A percentile compares a stretch with the other conserved stretches of the same genome.
Conservation (phyloP, 1,140 invertebrate species). For the Cylas formicarius region DNA sequence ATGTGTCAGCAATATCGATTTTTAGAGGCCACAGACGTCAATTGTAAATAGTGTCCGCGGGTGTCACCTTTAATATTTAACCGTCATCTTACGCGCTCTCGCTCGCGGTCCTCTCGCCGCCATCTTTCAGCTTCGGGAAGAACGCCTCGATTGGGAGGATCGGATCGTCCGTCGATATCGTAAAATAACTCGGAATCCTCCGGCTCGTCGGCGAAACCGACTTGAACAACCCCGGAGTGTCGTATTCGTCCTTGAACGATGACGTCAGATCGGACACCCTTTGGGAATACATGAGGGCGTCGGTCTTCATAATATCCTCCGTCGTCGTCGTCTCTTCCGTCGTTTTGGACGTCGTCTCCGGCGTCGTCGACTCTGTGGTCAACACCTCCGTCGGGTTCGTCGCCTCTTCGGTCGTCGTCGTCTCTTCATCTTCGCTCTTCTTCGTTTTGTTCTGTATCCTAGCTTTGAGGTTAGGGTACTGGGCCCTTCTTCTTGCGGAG, state of each 20-base stretch:
- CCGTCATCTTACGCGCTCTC: too few relatives aligned
- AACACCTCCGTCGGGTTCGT: neutral
- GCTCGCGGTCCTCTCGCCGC: too few relatives aligned
- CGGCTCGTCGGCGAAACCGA: constrained; percentile 38
- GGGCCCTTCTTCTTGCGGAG: constrained; percentile 29
- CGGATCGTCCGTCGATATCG: constrained; percentile 55
- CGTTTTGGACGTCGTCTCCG: constrained; percentile 6
- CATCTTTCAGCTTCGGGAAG: constrained; percentile 51
- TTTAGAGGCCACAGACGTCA: too few relatives aligned
- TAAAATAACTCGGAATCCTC: constrained; percentile 52
- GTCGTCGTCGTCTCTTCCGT: constrained; percentile 19
- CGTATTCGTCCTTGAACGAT: constrained; percentile 52
- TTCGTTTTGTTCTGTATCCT: constrained; percentile 32
- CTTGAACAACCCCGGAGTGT: constrained; percentile 51
- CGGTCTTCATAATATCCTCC: constrained; percentile 30
- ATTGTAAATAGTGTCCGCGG: too few relatives aligned
- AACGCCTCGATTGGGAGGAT: constrained; percentile 56
- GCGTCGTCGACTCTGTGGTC: neutral
- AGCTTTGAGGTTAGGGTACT: constrained; percentile 28
- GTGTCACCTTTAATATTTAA: too few relatives aligned
- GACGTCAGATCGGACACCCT: constrained; percentile 52
- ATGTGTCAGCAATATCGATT: too few relatives aligned
- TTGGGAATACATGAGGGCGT: constrained; percentile 42
- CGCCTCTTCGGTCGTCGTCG: neutral
- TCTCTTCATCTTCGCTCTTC: constrained; percentile 17